Percentiles rank a stretch among this genome's conserved stretches.
Conservation (phyloP, 1,140 invertebrate species). For the Trichoplusia ni region DNA sequence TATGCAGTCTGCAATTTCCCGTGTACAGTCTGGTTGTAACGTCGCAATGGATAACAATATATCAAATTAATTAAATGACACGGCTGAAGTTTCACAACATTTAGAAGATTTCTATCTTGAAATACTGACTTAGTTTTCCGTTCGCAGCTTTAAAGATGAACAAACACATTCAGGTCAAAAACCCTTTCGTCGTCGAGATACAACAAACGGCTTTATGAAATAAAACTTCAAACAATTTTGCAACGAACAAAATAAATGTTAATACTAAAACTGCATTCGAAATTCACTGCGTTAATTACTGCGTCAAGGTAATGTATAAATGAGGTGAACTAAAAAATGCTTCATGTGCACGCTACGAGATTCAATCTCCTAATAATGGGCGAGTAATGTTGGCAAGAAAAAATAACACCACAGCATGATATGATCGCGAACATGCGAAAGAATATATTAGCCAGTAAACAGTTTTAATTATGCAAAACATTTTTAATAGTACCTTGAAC, state of each 20-base stretch:
- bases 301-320: constrained; percentile 49
- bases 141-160: constrained; percentile 7
- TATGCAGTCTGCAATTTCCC: constrained; percentile 8
- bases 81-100: constrained; percentile 17
- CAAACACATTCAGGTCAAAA: constrained; percentile 11
- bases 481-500: constrained; percentile 59
- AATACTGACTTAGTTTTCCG: constrained; percentile 15
- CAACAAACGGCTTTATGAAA: not conserved
- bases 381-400: constrained; percentile 43
- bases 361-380: constrained; percentile 64
- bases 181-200: too few species aligned
- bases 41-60: constrained; percentile 4
- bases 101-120: constrained; percentile 15
- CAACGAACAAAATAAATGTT: constrained; percentile 17
- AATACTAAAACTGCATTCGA: constrained; percentile 29
- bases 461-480: constrained; percentile 60
- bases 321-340: constrained; percentile 50
- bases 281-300: constrained; percentile 56
- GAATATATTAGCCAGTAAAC: constrained; percentile 57
- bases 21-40: not conserved
- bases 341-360: constrained; percentile 64
- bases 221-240: constrained; percentile 17
- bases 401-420: constrained; percentile 51
- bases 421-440: constrained; percentile 57
- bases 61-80: constrained; percentile 22